Base-by-base conservation (phyloP, 1,140 invertebrate species). In the Drosophila pandora region DNA sequence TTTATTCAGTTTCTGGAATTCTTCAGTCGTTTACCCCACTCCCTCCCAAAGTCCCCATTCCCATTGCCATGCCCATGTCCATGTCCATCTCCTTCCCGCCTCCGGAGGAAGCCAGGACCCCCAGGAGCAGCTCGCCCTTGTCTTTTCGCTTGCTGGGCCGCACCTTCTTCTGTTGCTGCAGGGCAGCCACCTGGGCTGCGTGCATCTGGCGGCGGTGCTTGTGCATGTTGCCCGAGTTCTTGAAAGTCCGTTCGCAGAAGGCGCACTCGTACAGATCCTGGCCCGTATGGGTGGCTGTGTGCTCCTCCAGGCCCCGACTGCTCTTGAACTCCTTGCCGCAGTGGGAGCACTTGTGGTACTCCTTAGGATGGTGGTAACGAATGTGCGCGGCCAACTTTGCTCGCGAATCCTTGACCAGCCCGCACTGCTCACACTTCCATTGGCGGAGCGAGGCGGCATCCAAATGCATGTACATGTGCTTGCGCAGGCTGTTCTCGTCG, bases 201-300 rank as follows among this genome's bases (percentile, higher is more conserved):
- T 89, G 84, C 41, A 73, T 70, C 30, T 74, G 73, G n/a, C 80
- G 81, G 1, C 72, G 71, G 41, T 89, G 84, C 55, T 77, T 69
- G 56, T 89, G 82, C 84, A 89, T 82, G 58, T 89, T 89, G 0
- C 79, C 67, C 21, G 61, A 76, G 34, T 63, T 73, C 47, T 82
- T 85, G 45, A 89, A 89, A 3, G 82, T 88, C 22, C 71, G 58
- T 4, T 82, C 70, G 39, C 85, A 90, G 64, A 81, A 79, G 6
- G 79, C 77, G 69, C 85, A 90, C 28, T 61, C 52, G 45, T 90
- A 90, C n/a, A 89, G 48, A 55, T 78, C 69, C 41, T 76, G 59
- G 21, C 83, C 85, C 2, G 77, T 84, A 47, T 90, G 85, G 0
- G 78, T 83, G 12, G 85, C 71, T 25, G 79, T 79, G 67, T 90